phyloP scores from a whole-genome alignment of 1,140 invertebrate genomes.

The Manduca sexta region DNA sequence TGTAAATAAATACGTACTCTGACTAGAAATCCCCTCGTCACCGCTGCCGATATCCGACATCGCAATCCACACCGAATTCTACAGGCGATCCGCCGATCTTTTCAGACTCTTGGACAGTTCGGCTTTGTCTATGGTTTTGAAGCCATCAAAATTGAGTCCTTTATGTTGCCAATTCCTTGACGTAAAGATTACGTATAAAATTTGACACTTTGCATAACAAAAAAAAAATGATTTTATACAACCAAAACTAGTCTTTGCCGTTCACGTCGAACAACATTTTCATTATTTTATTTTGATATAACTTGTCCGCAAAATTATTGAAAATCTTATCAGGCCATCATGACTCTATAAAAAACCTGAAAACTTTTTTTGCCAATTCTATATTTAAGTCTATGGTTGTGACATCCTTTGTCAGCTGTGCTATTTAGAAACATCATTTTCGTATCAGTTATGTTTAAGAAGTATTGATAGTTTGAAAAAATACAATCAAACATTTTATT shows the following conservation, averaged over 20 bases:
- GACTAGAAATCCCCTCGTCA: constrained; percentile 81
- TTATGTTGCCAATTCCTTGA: constrained; percentile 21
- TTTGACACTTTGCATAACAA: no score
- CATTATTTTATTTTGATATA: no score
- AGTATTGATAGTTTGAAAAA: no score
- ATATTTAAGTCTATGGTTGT: constrained; percentile 12
- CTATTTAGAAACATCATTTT: not conserved
- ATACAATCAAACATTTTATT: no score
- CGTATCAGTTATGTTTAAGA: no score
- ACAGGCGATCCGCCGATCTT: constrained; percentile 67
- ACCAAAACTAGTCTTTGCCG: no score
- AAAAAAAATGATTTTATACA: no score
- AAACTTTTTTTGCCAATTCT: not conserved
- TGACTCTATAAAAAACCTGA: constrained; percentile 1
- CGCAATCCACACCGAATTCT: constrained; percentile 75
- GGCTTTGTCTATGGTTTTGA: constrained; percentile 59
- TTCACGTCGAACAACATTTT: no score
- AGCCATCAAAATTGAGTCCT: constrained; percentile 57
- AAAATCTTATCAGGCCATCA: no score
- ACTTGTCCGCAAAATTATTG: no score
- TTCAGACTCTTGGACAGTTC: constrained; percentile 63
- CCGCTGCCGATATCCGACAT: constrained; percentile 83
- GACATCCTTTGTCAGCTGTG: constrained; percentile 26
- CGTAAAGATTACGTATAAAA: no score
- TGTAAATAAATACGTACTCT: constrained; percentile 77